These are phyloP conservation scores for Apotomis capreana DNA, from an alignment of 2,888 invertebrate species.

Conservation along the genomic window DNA sequence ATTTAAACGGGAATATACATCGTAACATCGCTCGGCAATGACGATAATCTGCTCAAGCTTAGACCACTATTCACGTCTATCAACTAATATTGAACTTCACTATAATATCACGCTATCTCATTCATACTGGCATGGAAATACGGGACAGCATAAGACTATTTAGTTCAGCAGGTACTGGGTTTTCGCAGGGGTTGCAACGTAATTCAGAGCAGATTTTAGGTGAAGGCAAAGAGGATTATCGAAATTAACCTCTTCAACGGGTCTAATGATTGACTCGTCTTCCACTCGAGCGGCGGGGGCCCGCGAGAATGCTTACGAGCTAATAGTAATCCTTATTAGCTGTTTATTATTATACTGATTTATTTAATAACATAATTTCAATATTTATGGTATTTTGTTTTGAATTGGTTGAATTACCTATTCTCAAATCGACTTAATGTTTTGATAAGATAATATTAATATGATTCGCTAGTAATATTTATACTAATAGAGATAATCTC, in stretches of 20 bases:
- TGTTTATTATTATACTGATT: constrained; percentile 39
- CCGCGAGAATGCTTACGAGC: constrained; percentile 38
- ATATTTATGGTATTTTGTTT: constrained; percentile 18
- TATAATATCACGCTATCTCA: constrained; percentile 17
- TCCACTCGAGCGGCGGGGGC: constrained; percentile 63
- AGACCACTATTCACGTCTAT: constrained; percentile 29
- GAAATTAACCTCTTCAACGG: constrained; percentile 77
- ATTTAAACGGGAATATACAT: not conserved
- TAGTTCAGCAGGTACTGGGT: constrained; percentile 27
- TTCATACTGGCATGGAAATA: constrained; percentile 1
- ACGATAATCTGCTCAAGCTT: constrained; percentile 37
- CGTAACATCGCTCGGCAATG: constrained; percentile 39
- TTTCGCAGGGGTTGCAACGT: constrained; percentile 38
- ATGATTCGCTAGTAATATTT: no score
- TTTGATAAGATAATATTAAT: no score
- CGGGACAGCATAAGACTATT: constrained; percentile 22
- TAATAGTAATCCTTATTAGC: constrained; percentile 47
- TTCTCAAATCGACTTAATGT: no score
- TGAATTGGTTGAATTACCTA: not conserved
- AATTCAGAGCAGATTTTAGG: constrained; percentile 56
- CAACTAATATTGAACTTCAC: not conserved
- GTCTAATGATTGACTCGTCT: constrained; percentile 70
- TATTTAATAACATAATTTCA: constrained; percentile 33
- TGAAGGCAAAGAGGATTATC: constrained; percentile 74
- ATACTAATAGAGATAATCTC: no score